Evolutionary conservation across 2,888 invertebrate species (phyloP), one percentile per base, ranked within the genome.

Genomic region (Oscheius sp.): DNA sequence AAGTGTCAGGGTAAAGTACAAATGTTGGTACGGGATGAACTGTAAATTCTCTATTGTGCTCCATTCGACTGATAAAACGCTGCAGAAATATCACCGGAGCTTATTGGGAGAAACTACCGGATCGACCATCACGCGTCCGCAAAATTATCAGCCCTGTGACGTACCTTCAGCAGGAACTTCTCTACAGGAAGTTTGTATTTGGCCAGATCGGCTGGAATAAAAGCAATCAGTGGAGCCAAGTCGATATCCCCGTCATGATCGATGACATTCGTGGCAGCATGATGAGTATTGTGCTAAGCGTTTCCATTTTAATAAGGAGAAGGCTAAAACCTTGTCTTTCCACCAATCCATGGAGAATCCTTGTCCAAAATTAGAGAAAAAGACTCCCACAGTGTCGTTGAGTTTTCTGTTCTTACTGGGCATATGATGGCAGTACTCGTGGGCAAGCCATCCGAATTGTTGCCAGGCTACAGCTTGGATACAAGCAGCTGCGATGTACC

Each of bases 281-380:
- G 85, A 52, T 85, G 85, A 34, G 80, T 81, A 70, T 85, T 85
- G 73, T 85, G 85, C 80, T 78, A 65, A 39, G 73, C 65, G 10
- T 17, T 42, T 42, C 12, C 3, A 42, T n/a, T 27, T 8, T 27
- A 33, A 23, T 6, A 31, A 57, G 1, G 2, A 20, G 25, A 39
- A 42, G n/a, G 25, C n/a, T n/a, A n/a, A n/a, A n/a, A 75, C 71
- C 72, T 85, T 85, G 57, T 84, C 82, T 68, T 85, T 85, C 85
- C 85, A 85, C 85, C 85, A 85, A 74, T 84, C 85, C 29, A 81
- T 72, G 2, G 82, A 82, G 68, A 82, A 84, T 55, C 85, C 84
- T 72, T 85, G 85, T 1, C 73, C 53, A 45, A 85, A 68, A 68
- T 85, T 85, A 48, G 84, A 85, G 15, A 85, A 75, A 48, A 85